Evolutionary conservation across 2,113 vertebrate species (phyloP), one percentile per base, ranked within the genome.

Genomic region (Takifugu flavidus): DNA sequence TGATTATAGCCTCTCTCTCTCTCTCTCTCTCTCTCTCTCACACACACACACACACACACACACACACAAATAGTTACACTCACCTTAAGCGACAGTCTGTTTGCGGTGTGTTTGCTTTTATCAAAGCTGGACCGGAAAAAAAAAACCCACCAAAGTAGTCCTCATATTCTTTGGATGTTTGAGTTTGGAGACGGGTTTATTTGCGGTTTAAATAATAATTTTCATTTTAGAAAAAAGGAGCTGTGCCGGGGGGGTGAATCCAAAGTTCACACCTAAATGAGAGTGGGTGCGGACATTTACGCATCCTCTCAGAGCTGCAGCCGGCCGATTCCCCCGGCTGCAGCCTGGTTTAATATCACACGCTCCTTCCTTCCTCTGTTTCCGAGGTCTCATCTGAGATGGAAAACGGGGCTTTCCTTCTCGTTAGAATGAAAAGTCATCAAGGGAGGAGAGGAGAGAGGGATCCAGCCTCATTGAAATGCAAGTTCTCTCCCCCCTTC

Each of bases 381-480:
- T 53, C 56, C 11, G 60, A 62, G 78, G 51, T 67, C 82, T 78
- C 74, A 84, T 83, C 75, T 76, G 78, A 80, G 74, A 83, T 72
- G 72, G 82, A 81, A 85, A 86, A 72, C 44, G 72, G 82, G 82
- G 80, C 66, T 81, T 80, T 80, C 74, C 79, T 76, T 66, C 70
- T 80, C 72, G 77, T 86, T 83, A 80, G 80, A 87, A 78, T 66
- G 72, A 78, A 81, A 79, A 88, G 82, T 85, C 85, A 88, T 89
- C 83, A 86, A 80, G 88, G 82, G 72, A 84, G 49, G 75, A 79
- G 25, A 45, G 25, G 56, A 59, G 44, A 75, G 66, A 78, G 64
- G 80, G 87, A 90, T 85, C 75, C 79, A 82, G 62, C 67, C 86
- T 92, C 88, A 91, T 92, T 90, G 88, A 90, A 87, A 91, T 92